Evolutionary conservation across 2,113 vertebrate species (phyloP), one percentile per base, ranked within the genome.

Genomic region (Channa maculata): DNA sequence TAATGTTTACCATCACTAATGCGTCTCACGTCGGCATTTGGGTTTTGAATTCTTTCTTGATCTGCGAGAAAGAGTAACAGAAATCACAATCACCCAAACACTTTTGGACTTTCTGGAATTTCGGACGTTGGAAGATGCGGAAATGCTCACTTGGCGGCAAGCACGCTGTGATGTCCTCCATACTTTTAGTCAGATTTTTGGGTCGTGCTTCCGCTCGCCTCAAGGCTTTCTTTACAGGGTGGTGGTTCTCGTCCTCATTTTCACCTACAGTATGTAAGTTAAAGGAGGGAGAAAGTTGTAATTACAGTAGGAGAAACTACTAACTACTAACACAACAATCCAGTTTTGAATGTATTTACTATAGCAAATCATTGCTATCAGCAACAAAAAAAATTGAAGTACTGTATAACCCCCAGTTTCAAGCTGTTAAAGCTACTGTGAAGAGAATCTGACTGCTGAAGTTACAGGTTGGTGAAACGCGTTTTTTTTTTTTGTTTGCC

Each of bases 101-200:
- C 0, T 60, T 70, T 3, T 37, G 33, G 34, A 2, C 36, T 14
- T 3, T 9, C 3, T 1, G 10, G 53, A 43, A 38, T 12, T 53
- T 0, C 15, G 48, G 24, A 24, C 58, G 12, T 53, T 14, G 4
- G 37, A n/a, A 8, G 7, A 12, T 15, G 12, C 53, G 51, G n/a
- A 84, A 44, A 77, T 91, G 85, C 97, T 97, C 92, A 98, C 97
- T 94, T 95, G 96, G 94, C 67, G 91, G 88, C 65, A 91, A 81
- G 8, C 85, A 74, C 71, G 93, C 91, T 49, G 95, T 94, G 91
- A 98, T 95, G 90, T 98, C 96, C 90, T 97, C 95, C 87, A 99
- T 91, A 92, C 97, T 98, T 95, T 97, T 97, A 85, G 95, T 94
- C 91, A 95, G 91, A 91, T 92, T 93, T 85, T 94, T 92, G 65